Base-by-base conservation (phyloP, 2,113 vertebrate species). In the Cololabis saira region DNA sequence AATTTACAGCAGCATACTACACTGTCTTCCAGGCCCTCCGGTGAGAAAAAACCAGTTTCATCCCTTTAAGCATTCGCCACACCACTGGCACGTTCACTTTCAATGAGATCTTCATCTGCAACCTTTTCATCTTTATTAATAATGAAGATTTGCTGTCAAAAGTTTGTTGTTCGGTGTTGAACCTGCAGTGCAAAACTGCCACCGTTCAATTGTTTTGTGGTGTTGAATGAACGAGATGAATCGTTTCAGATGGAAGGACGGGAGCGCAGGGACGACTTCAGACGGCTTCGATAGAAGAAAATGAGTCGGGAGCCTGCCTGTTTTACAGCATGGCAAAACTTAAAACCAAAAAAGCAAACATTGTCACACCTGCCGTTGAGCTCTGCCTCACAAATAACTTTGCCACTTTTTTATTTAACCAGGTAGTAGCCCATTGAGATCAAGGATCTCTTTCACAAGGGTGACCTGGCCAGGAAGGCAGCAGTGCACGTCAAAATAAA, bases 31-130 rank as follows among this genome's bases (percentile, higher is more conserved):
- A 50, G n/a, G n/a, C 58, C 66, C 45, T 45, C 54, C 21, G 48
- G 53, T 57, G 49, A 62, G 40, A 57, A 57, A 59, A 64, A 57
- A 52, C 24, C 5, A 7, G 22, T 45, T 45, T 49, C 7, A 68
- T 71, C 21, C n/a, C 66, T 74, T 67, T 68, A 60, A 61, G 61
- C 24, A 75, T 53, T 55, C 57, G 13, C 52, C 50, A 7, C 12
- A 47, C 58, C 16, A 11, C 37, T 5, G 30, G 56, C 60, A 52
- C 30, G 21, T 58, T 43, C 33, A 27, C 27, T 61, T 56, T 37
- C n/a, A 66, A 18, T 22, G 68, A 74, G 54, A 51, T 80, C 63
- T 82, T 69, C 56, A 73, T 72, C 24, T 53, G 30, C 9, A 71
- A 12, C 41, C 51, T 40, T 76, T 85, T 77, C 60, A 69, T 63